Percentiles rank a stretch among this genome's conserved stretches.
phyloP scores from a whole-genome alignment of 1,140 invertebrate genomes.

The Rhizoglyphus robini region DNA sequence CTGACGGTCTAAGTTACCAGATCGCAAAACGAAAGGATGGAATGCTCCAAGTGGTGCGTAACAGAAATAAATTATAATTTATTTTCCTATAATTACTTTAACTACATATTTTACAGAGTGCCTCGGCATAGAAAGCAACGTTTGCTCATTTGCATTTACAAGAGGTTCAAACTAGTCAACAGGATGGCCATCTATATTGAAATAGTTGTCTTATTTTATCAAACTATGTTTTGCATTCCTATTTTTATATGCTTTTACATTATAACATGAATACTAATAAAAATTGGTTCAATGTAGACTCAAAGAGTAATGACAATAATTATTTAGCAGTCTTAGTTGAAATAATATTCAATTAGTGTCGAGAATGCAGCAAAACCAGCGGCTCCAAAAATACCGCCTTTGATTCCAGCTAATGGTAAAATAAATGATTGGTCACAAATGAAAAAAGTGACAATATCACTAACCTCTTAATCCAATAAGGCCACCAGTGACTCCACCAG shows the following conservation, averaged over 20 bases:
- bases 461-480: conserved; percentile 81
- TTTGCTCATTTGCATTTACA: neutral
- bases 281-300: too few species aligned
- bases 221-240: neutral
- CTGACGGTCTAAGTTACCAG: conserved; percentile 46
- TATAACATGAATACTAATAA: neutral
- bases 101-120: neutral
- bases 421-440: conserved; percentile 1
- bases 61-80: too few species aligned
- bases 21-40: conserved; percentile 65
- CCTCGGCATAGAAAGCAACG: neutral
- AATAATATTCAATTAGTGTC: conserved; percentile 85
- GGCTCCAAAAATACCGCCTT: conserved; percentile 77
- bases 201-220: too few species aligned
- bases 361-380: conserved; percentile 91
- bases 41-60: conserved; percentile 58
- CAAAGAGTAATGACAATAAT: neutral
- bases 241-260: neutral
- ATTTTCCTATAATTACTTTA: too few species aligned
- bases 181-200: neutral
- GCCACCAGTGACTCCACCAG: conserved; percentile 82
- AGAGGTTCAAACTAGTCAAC: neutral
- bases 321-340: conserved; percentile 31
- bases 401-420: conserved; percentile 64
- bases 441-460: neutral